Evolutionary conservation across 2,888 invertebrate genomes (phyloP).

Genomic region (Torymus tubicola): DNA sequence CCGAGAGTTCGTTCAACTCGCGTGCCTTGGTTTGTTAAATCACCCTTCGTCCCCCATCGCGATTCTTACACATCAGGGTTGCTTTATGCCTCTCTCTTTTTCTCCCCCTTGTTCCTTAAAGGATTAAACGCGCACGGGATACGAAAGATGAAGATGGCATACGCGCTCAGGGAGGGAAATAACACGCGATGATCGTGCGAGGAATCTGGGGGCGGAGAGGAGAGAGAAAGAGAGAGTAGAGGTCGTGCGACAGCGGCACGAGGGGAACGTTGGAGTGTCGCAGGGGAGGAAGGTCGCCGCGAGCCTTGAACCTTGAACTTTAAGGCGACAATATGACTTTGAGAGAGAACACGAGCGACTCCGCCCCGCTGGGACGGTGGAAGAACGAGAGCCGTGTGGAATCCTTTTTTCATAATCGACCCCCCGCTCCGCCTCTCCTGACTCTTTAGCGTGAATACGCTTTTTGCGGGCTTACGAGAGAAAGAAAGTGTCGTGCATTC

Average conservation of each 20-base stretch:
- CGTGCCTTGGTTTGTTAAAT: constrained; percentile 38
- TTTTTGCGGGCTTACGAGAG: constrained; percentile 2
- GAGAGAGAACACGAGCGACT: too few relatives aligned
- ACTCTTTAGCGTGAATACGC: constrained; percentile 19
- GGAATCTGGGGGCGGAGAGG: too few relatives aligned
- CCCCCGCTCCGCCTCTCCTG: not conserved
- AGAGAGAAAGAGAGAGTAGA: not conserved
- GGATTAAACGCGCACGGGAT: constrained; percentile 6
- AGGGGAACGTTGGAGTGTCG: too few relatives aligned
- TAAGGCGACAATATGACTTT: not conserved
- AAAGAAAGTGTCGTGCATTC: not conserved
- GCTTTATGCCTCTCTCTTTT: not conserved
- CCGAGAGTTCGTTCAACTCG: constrained; percentile 49
- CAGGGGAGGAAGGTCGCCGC: not conserved
- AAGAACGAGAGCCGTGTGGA: not conserved
- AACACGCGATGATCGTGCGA: too few relatives aligned
- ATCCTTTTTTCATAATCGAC: constrained; percentile 19
- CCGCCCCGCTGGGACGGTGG: too few relatives aligned
- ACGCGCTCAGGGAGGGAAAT: not conserved
- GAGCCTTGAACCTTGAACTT: constrained; percentile 37
- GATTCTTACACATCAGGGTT: constrained; percentile 18
- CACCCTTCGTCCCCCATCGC: constrained; percentile 4
- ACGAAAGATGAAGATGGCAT: not conserved
- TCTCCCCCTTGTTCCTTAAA: not conserved
- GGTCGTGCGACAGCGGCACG: not conserved